phyloP scores from a whole-genome alignment of 2,113 vertebrate species.

The Rhagologus leucostigma region DNA sequence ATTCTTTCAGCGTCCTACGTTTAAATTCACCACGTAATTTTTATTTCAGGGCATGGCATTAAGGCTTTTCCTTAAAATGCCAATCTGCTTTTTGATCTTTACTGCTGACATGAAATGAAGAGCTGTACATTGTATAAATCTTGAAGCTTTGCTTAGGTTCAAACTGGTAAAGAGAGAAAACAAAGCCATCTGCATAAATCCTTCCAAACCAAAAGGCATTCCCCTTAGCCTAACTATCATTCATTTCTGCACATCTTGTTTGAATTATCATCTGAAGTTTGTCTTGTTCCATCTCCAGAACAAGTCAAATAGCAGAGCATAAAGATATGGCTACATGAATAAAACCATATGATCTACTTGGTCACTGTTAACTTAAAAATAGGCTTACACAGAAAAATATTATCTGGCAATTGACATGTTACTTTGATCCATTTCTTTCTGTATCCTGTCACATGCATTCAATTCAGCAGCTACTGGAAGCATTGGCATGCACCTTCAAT shows the following conservation, averaged over 20 bases:
- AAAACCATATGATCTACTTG: slow-evolving; percentile 70
- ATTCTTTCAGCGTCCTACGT: neutral
- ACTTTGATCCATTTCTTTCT: slow-evolving; percentile 70
- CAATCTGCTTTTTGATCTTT: slow-evolving; percentile 64
- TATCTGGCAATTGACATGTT: slow-evolving; percentile 63
- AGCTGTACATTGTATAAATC: slow-evolving; percentile 62
- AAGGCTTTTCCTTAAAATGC: slow-evolving; percentile 19
- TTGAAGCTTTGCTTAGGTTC: slow-evolving; percentile 42
- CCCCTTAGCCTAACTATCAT: slow-evolving; percentile 59
- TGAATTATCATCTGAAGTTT: slow-evolving; percentile 70
- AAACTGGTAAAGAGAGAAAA: slow-evolving; percentile 70
- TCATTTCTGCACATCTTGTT: slow-evolving; percentile 76
- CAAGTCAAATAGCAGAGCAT: slow-evolving; percentile 53
- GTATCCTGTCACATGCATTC: slow-evolving; percentile 55
- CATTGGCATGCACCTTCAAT: neutral
- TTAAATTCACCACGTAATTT: neutral
- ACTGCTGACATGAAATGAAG: slow-evolving; percentile 58
- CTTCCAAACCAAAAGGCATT: slow-evolving; percentile 65
- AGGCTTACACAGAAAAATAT: slow-evolving; percentile 61
- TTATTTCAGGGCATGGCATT: neutral
- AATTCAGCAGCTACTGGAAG: slow-evolving; percentile 63
- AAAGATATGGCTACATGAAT: slow-evolving; percentile 68
- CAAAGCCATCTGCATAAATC: slow-evolving; percentile 71
- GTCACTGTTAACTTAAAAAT: slow-evolving; percentile 55
- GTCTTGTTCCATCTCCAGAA: slow-evolving; percentile 73